These are phyloP conservation scores for Agrotis clavis DNA, from an alignment of 2,888 invertebrate species.

Conservation along the genomic window DNA sequence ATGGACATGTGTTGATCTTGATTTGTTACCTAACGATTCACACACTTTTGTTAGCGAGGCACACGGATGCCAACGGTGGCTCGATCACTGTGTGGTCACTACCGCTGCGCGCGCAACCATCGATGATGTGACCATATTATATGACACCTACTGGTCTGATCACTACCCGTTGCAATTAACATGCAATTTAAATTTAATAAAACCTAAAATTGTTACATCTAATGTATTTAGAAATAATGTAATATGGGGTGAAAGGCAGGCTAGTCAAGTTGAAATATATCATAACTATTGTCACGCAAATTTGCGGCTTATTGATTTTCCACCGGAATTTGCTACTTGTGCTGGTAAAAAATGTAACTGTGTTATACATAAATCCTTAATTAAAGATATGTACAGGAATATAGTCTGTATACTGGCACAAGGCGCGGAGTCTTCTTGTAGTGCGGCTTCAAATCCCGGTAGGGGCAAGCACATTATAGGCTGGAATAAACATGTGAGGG, in stretches of 20 bases:
- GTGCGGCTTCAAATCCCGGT: neutral
- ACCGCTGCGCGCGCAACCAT: no score
- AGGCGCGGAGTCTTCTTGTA: neutral
- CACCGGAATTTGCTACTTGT: neutral
- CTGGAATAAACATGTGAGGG: neutral
- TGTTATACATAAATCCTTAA: neutral
- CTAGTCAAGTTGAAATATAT: neutral
- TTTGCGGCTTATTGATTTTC: neutral
- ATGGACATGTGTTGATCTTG: no score
- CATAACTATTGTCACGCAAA: neutral
- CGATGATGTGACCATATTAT: no score
- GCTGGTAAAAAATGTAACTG: neutral
- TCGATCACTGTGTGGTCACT: no score
- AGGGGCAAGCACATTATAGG: neutral
- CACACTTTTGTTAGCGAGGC: no score
- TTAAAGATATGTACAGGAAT: neutral
- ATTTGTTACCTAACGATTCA: no score
- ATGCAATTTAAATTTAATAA: no score
- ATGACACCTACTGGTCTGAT: no score
- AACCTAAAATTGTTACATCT: no score
- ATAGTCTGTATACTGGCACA: neutral
- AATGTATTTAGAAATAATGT: neutral
- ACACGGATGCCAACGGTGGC: no score
- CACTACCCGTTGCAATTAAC: no score
- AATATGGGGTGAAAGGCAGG: neutral